Evolutionary conservation across 2,888 invertebrate genomes (phyloP).

Genomic region (Ypsolopha scabrella): DNA sequence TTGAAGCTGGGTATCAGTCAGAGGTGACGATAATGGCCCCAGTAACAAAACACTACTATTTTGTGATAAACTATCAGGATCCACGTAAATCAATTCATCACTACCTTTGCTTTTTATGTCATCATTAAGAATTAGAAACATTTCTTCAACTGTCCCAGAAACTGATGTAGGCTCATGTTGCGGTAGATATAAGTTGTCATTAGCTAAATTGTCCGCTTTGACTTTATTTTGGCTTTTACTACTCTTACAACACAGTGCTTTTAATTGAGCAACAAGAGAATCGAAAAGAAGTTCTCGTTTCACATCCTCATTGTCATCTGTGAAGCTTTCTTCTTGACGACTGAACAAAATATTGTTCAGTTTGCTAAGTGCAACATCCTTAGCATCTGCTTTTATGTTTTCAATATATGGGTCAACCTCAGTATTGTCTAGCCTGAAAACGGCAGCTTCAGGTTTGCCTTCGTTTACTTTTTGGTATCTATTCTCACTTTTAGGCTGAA

Average conservation of each 20-base stretch:
- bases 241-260: conserved; percentile 49
- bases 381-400: conserved; percentile 24
- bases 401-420: conserved; percentile 28
- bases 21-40: conserved; percentile 46
- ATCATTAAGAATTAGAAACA: conserved; percentile 56
- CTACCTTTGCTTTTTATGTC: conserved; percentile 44
- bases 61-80: conserved; percentile 47
- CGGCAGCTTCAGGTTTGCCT: conserved; percentile 14
- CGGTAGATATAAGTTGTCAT: conserved; percentile 15
- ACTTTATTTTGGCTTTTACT: conserved; percentile 17
- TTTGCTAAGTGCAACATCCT: conserved; percentile 39
- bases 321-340: conserved; percentile 21
- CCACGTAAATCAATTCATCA: conserved; percentile 46
- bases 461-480: too few relatives aligned
- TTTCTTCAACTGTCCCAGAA: conserved; percentile 25
- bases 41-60: conserved; percentile 53
- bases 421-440: conserved; percentile 42
- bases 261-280: conserved; percentile 48
- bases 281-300: conserved; percentile 51
- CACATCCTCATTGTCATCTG: conserved; percentile 26
- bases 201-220: conserved; percentile 10
- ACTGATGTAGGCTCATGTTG: neutral
- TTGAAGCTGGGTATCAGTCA: conserved; percentile 41
- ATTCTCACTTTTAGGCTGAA: neutral
- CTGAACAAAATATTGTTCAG: conserved; percentile 38